Conservation (phyloP, 2,888 invertebrate genomes). For the Microchrysa polita region DNA sequence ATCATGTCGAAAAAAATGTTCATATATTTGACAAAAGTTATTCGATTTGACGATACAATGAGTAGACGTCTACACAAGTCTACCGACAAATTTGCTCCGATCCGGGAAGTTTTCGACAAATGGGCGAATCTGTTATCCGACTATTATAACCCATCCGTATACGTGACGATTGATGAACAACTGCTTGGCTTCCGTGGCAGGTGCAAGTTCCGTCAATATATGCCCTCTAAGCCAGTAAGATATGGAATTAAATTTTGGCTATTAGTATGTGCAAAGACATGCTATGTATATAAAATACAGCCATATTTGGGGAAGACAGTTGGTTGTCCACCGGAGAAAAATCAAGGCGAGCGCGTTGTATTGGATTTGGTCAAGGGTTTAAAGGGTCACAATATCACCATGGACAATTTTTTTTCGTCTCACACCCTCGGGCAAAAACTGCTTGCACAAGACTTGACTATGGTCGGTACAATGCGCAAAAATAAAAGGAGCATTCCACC, state of each 20-base stretch:
- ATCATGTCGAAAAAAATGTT: neutral
- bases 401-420: no score
- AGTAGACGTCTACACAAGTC: neutral
- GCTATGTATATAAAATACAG: slow-evolving; percentile 46
- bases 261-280: slow-evolving; percentile 38
- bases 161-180: slow-evolving; percentile 17
- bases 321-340: slow-evolving; percentile 41
- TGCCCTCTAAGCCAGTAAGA: slow-evolving; percentile 42
- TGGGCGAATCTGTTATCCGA: neutral
- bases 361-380: slow-evolving; percentile 37
- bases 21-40: neutral
- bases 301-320: slow-evolving; percentile 44
- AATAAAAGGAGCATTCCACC: no score
- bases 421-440: no score
- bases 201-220: no score
- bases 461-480: no score
- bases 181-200: neutral
- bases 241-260: slow-evolving; percentile 47
- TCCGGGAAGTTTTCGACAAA: slow-evolving; percentile 14
- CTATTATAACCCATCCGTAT: neutral
- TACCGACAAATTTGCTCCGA: slow-evolving; percentile 14
- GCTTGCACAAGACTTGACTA: no score
- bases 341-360: slow-evolving; percentile 39
- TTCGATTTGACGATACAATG: neutral
- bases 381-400: slow-evolving; percentile 40